Evolutionary conservation across 2,113 vertebrate species (phyloP).

Genomic region (Probosciger aterrimus): DNA sequence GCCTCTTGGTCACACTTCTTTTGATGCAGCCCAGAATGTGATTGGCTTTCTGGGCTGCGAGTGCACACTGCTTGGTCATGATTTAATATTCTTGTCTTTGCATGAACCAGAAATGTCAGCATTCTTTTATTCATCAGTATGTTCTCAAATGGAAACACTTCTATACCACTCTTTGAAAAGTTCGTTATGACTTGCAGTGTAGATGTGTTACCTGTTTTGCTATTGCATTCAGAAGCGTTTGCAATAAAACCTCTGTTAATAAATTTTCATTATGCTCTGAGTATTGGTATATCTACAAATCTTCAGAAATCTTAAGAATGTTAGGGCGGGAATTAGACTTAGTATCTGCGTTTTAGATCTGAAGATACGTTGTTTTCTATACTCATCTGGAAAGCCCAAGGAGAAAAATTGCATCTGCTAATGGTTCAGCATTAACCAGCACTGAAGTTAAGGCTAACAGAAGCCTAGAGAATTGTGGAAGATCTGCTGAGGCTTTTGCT

Average conservation of each 20-base stretch:
- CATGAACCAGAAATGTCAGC: background rate
- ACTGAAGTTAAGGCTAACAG: background rate
- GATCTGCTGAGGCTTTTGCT: background rate
- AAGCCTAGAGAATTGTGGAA: background rate
- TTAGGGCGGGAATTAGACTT: background rate
- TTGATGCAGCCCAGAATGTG: background rate
- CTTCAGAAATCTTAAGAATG: background rate
- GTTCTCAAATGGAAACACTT: background rate
- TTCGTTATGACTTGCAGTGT: background rate
- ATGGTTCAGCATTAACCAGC: background rate
- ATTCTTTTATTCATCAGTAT: background rate
- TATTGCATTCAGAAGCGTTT: background rate
- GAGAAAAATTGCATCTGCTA: background rate
- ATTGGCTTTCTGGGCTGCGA: background rate
- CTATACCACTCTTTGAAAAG: background rate
- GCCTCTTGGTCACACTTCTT: background rate
- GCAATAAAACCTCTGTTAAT: background rate
- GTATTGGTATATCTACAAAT: background rate
- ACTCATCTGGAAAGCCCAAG: background rate
- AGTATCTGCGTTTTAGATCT: background rate
- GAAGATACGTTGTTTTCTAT: background rate
- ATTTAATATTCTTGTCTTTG: background rate
- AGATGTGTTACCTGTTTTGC: background rate
- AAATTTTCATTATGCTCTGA: slow-evolving; percentile 1
- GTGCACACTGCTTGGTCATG: background rate